These are phyloP conservation scores for Percopsis transmontana DNA, from an alignment of 2,113 vertebrate genomes.

Conservation along the genomic window DNA sequence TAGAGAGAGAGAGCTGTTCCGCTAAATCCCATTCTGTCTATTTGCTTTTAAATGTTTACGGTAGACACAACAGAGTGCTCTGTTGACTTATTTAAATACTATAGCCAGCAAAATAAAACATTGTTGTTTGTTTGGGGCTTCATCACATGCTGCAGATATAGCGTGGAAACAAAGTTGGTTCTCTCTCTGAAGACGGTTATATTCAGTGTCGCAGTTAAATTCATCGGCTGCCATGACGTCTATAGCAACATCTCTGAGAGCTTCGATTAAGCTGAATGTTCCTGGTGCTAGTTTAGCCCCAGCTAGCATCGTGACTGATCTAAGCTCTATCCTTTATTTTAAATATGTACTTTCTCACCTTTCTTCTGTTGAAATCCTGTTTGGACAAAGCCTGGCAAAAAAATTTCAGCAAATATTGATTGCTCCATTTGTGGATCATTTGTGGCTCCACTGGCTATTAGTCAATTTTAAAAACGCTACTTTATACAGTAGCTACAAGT, in stretches of 20 bases:
- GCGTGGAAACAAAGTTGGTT: constrained; percentile 49
- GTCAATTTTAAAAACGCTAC: too few species aligned
- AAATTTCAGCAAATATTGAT: too few species aligned
- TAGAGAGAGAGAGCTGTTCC: constrained; percentile 8
- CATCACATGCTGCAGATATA: constrained; percentile 16
- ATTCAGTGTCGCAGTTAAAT: constrained; percentile 37
- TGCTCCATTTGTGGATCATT: too few species aligned
- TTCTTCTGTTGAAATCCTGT: too few species aligned
- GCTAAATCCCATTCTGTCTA: constrained; percentile 25
- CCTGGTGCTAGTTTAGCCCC: constrained; percentile 14
- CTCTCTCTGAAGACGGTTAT: constrained; percentile 38
- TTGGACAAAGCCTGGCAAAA: too few species aligned
- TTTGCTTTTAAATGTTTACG: constrained; percentile 40
- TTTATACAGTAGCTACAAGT: too few species aligned
- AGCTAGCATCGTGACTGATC: constrained; percentile 43
- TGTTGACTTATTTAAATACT: constrained; percentile 26
- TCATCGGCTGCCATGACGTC: constrained; percentile 12
- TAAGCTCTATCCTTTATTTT: neutral
- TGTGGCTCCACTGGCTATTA: too few species aligned
- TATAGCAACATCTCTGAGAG: constrained; percentile 38
- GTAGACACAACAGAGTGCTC: neutral
- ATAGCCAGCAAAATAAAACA: constrained; percentile 5
- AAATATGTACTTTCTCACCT: too few species aligned
- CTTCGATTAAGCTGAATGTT: constrained; percentile 48
- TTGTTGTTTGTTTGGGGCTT: constrained; percentile 29